Evolutionary conservation across 1,140 invertebrate species (phyloP).

Genomic region (Conus ventricosus): DNA sequence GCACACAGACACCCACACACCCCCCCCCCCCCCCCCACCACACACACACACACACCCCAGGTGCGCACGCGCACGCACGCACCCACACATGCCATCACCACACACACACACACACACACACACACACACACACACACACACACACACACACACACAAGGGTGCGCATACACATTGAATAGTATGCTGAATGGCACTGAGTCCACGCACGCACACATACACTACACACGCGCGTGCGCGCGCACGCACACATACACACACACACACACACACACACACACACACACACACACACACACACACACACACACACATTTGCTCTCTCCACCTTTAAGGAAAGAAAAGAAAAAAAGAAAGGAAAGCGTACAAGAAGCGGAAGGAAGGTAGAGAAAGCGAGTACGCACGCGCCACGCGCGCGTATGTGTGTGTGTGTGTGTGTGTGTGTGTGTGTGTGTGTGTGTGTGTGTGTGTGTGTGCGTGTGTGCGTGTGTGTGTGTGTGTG

Average conservation of each 20-base stretch:
- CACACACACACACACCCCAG: too few species aligned
- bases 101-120: conserved; percentile 17
- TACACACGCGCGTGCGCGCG: too few species aligned
- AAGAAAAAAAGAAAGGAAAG: too few species aligned
- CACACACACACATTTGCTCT: too few species aligned
- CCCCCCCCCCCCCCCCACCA: too few species aligned
- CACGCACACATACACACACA: neutral
- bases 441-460: conserved; percentile 12
- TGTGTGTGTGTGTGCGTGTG: neutral
- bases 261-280: neutral
- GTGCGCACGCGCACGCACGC: too few species aligned
- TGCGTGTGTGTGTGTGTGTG: conserved; percentile 9
- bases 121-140: conserved; percentile 14
- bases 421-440: conserved; percentile 2
- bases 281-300: neutral
- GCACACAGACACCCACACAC: too few species aligned
- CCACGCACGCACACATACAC: neutral
- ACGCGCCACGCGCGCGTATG: neutral
- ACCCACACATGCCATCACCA: neutral
- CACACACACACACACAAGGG: conserved; percentile 13
- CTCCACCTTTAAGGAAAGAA: too few species aligned
- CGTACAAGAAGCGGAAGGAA: too few species aligned
- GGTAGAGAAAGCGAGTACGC: too few species aligned
- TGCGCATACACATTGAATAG: neutral
- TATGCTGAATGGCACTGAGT: too few species aligned